Evolutionary conservation across 2,113 vertebrate genomes (phyloP).

Genomic region (Peromyscus leucopus): DNA sequence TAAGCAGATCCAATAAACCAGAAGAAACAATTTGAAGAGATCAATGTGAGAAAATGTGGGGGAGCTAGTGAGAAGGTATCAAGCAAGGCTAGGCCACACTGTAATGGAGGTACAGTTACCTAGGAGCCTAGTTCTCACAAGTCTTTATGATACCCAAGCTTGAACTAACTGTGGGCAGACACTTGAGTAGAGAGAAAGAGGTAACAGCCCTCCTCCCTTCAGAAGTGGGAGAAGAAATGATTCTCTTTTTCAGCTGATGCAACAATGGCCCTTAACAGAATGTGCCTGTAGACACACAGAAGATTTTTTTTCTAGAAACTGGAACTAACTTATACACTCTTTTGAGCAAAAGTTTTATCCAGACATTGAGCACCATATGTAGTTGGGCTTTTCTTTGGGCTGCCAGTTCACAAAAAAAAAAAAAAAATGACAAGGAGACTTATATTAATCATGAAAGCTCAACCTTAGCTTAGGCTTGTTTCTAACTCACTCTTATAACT

Average conservation of each 20-base stretch:
- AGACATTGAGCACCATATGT: no score
- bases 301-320: not conserved
- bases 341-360: not conserved
- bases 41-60: not conserved
- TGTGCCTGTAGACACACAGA: not conserved
- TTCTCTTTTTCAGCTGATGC: not conserved
- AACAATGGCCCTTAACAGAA: not conserved
- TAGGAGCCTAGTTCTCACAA: not conserved
- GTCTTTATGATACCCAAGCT: not conserved
- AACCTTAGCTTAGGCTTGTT: no score
- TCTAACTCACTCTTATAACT: no score
- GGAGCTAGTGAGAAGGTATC: not conserved
- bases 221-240: not conserved
- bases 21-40: not conserved
- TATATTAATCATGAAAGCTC: no score
- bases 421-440: no score
- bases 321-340: not conserved
- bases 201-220: not conserved
- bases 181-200: not conserved
- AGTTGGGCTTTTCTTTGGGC: no score
- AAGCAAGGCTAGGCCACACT: not conserved
- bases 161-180: not conserved
- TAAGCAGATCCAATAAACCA: not conserved
- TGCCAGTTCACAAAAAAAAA: no score
- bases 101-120: not conserved